Evolutionary conservation across 2,888 invertebrate genomes (phyloP).

Genomic region (Caenorhabditis panamensis): DNA sequence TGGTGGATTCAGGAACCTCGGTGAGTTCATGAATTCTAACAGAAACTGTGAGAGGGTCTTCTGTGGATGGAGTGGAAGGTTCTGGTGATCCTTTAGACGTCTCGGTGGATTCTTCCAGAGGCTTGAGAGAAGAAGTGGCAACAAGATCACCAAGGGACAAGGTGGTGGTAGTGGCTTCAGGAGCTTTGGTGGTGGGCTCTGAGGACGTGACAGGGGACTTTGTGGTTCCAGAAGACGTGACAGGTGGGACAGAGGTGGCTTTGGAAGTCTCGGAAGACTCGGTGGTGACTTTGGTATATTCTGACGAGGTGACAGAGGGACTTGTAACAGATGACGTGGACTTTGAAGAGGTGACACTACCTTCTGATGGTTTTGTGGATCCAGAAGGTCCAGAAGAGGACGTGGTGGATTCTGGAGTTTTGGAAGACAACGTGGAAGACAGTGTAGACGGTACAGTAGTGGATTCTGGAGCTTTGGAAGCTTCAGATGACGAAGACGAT

Average conservation of each 20-base stretch:
- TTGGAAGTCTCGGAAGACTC: constrained; percentile 1
- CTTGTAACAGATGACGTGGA: constrained; percentile 6
- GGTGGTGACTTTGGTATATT: not conserved
- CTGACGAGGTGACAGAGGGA: not conserved
- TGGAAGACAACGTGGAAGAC: not conserved
- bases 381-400: not conserved
- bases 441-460: not conserved
- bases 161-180: constrained; percentile 5
- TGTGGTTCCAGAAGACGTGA: constrained; percentile 3
- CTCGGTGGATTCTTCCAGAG: constrained; percentile 14
- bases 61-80: constrained; percentile 8
- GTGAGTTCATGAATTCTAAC: constrained; percentile 39
- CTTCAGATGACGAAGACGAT: not conserved
- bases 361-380: too few relatives aligned
- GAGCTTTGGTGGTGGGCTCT: too few relatives aligned
- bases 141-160: not conserved
- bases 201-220: not conserved
- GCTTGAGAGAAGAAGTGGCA: constrained; percentile 5
- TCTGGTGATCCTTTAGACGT: not conserved
- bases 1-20: constrained; percentile 22
- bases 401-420: not conserved
- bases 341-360: not conserved
- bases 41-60: constrained; percentile 34
- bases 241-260: not conserved
- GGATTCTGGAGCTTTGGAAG: not conserved